A percentile compares a stretch with the other conserved stretches of the same genome.
Conservation (phyloP, 1,140 invertebrate genomes). For the Harlomillsia oculata region DNA sequence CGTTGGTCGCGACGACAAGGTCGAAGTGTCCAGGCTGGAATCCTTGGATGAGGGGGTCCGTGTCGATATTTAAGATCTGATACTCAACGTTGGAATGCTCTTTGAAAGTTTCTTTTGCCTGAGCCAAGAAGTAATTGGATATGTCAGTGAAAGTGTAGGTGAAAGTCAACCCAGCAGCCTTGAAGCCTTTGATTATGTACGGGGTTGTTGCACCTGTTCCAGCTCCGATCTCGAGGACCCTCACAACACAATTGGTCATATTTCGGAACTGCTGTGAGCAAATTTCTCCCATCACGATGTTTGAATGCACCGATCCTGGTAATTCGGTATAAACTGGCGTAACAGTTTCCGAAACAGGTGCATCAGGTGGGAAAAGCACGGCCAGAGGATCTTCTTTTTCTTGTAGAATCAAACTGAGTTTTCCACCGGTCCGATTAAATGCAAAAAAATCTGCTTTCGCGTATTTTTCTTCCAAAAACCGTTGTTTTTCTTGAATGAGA, state of each 20-base stretch:
- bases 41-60: slow-evolving; percentile 14
- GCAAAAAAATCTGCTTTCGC: too few relatives aligned
- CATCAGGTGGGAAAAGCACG: not conserved
- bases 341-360: slow-evolving; percentile 1
- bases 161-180: not conserved
- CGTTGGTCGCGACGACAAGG: slow-evolving; percentile 6
- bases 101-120: slow-evolving; percentile 10
- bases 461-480: too few relatives aligned
- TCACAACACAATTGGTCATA: too few relatives aligned
- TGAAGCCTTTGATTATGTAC: not conserved
- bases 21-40: slow-evolving; percentile 9
- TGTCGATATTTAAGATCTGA: slow-evolving; percentile 7
- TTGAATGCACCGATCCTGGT: too few relatives aligned
- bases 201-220: not conserved
- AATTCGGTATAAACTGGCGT: not conserved
- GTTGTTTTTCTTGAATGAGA: too few relatives aligned
- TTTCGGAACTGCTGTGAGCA: too few relatives aligned
- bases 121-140: not conserved
- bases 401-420: too few relatives aligned
- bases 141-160: slow-evolving; percentile 14
- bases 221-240: slow-evolving; percentile 18
- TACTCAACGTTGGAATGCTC: slow-evolving; percentile 4
- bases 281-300: too few relatives aligned
- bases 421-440: too few relatives aligned
- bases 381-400: not conserved